These are phyloP conservation scores for Coelogynopora nodosa DNA, from an alignment of 2,888 invertebrate genomes.

Conservation along the genomic window DNA sequence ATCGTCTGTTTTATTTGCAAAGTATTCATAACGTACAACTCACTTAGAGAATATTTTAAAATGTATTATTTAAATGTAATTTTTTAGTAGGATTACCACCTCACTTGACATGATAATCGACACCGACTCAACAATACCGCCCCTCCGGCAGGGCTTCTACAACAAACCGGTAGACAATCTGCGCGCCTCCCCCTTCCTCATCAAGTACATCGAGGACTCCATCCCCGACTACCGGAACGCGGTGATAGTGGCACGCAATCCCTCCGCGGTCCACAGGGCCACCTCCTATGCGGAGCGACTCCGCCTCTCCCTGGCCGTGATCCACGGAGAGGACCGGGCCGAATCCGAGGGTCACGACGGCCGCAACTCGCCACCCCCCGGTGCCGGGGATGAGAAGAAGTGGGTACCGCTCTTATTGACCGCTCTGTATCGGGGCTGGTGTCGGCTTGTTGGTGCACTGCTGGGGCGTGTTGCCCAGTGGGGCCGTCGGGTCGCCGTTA, in stretches of 20 bases:
- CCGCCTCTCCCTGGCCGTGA: slow-evolving; percentile 90
- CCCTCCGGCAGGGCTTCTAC: slow-evolving; percentile 93
- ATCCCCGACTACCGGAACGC: slow-evolving; percentile 92
- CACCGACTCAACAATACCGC: too few species aligned
- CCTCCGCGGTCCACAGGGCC: slow-evolving; percentile 96
- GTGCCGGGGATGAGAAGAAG: slow-evolving; percentile 27
- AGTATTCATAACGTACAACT: too few species aligned
- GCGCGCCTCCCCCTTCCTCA: slow-evolving; percentile 88
- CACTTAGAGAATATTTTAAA: too few species aligned
- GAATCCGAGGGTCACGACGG: slow-evolving; percentile 69
- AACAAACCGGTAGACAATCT: slow-evolving; percentile 97
- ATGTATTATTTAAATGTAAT: too few species aligned
- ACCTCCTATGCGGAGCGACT: slow-evolving; percentile 95
- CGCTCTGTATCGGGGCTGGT: too few species aligned
- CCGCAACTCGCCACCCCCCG: slow-evolving; percentile 79
- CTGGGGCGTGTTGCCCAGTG: too few species aligned
- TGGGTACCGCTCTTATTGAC: neutral
- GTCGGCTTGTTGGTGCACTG: too few species aligned
- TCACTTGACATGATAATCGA: too few species aligned
- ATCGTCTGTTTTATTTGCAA: too few species aligned
- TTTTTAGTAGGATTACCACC: too few species aligned
- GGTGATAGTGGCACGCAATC: slow-evolving; percentile 94
- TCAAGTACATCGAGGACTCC: slow-evolving; percentile 93
- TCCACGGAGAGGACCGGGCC: slow-evolving; percentile 96
- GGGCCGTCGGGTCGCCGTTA: too few species aligned